Evolutionary conservation across 2,113 vertebrate species (phyloP).

Genomic region (Hyperoodon ampullatus): DNA sequence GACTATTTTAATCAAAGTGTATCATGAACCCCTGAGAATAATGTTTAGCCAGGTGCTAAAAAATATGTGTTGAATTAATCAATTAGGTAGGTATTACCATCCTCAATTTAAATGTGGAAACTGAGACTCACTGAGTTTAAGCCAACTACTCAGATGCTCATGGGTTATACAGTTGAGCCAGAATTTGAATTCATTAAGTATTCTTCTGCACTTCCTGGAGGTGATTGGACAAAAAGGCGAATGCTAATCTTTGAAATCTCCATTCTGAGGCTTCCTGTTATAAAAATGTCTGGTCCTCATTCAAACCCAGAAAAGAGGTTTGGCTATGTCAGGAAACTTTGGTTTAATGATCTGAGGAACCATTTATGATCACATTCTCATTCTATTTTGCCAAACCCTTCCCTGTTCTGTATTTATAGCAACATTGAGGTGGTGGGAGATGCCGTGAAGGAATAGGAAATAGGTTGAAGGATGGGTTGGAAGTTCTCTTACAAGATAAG

Average conservation of each 20-base stretch:
- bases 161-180: neutral
- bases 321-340: neutral
- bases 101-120: neutral
- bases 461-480: neutral
- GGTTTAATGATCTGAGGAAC: neutral
- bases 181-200: neutral
- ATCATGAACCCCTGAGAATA: neutral
- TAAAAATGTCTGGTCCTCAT: neutral
- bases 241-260: neutral
- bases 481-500: neutral
- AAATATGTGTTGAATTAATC: neutral
- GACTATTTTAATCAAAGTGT: conserved; percentile 20
- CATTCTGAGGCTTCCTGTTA: neutral
- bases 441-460: neutral
- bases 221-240: neutral
- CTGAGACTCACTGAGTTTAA: neutral
- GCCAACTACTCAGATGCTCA: neutral
- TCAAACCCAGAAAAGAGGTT: neutral
- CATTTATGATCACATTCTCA: neutral
- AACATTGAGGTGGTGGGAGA: neutral
- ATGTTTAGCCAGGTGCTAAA: neutral
- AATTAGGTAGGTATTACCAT: neutral
- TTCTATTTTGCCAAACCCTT: neutral
- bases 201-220: neutral
- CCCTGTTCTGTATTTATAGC: neutral